Conservation (phyloP, 2,113 vertebrate species). For the Spea multiplicata region DNA sequence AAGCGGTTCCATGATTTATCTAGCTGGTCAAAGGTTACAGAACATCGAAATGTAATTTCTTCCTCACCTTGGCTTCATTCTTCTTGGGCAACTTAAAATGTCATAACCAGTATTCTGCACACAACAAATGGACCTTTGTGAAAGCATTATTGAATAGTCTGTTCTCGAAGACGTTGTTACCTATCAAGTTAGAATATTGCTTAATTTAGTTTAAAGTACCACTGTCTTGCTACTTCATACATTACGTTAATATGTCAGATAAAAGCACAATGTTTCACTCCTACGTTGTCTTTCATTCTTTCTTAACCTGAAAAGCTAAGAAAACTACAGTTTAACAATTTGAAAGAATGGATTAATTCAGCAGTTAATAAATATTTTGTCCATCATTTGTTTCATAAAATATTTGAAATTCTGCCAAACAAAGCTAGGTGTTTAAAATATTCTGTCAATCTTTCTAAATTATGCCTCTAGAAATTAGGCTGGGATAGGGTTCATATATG, state of each 20-base stretch:
- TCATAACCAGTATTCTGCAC: slow-evolving; percentile 53
- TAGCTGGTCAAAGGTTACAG: slow-evolving; percentile 56
- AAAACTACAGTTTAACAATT: no score
- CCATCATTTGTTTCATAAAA: no score
- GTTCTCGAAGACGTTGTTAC: slow-evolving; percentile 11
- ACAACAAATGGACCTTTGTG: slow-evolving; percentile 37
- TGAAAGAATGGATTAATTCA: no score
- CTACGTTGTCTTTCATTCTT: not conserved
- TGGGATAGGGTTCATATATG: no score
- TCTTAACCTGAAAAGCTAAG: no score
- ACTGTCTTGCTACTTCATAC: not conserved
- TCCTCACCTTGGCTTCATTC: slow-evolving; percentile 49
- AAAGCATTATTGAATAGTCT: slow-evolving; percentile 19
- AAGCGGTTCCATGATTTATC: slow-evolving; percentile 55
- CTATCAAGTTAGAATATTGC: slow-evolving; percentile 15
- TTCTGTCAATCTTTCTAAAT: no score
- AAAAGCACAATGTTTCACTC: not conserved
- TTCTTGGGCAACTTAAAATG: slow-evolving; percentile 57
- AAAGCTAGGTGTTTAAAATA: no score
- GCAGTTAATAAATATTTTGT: no score
- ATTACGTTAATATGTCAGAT: slow-evolving; percentile 17
- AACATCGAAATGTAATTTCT: slow-evolving; percentile 64
- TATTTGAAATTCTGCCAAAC: no score
- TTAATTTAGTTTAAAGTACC: slow-evolving; percentile 15
- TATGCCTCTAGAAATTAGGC: no score